These are phyloP conservation scores for Lydus trimaculatus DNA, from an alignment of 2,888 invertebrate species.

Conservation along the genomic window DNA sequence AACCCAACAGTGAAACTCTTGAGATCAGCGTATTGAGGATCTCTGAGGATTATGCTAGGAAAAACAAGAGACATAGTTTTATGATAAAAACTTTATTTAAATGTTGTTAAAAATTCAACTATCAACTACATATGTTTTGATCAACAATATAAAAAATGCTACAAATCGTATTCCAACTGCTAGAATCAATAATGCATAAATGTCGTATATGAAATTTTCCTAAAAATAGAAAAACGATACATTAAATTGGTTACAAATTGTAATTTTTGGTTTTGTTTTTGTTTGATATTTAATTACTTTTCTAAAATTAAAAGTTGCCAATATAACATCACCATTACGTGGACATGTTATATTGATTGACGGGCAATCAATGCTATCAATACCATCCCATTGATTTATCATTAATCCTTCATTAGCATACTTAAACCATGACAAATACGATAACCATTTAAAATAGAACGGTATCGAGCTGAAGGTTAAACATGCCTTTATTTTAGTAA, in stretches of 20 bases:
- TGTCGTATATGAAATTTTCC: conserved; percentile 74
- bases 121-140: conserved; percentile 56
- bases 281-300: conserved; percentile 63
- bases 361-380: conserved; percentile 76
- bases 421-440: conserved; percentile 90
- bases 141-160: conserved; percentile 78
- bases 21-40: too few relatives aligned
- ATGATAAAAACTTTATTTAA: not conserved
- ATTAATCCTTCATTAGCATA: conserved; percentile 90
- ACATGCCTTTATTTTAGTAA: too few relatives aligned
- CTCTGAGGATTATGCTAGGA: too few relatives aligned
- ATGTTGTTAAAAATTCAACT: not conserved
- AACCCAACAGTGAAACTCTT: too few relatives aligned
- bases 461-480: conserved; percentile 75
- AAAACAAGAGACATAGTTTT: not conserved
- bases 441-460: conserved; percentile 83
- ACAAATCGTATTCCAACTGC: conserved; percentile 77
- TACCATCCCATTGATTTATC: conserved; percentile 87
- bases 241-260: conserved; percentile 8
- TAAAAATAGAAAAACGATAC: conserved; percentile 55
- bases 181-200: conserved; percentile 72
- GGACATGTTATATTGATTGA: conserved; percentile 78
- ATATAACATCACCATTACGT: conserved; percentile 76
- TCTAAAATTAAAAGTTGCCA: conserved; percentile 80
- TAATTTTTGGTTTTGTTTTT: not conserved